phyloP scores from a whole-genome alignment of 2,113 vertebrate species.

The Pelecanus crispus region DNA sequence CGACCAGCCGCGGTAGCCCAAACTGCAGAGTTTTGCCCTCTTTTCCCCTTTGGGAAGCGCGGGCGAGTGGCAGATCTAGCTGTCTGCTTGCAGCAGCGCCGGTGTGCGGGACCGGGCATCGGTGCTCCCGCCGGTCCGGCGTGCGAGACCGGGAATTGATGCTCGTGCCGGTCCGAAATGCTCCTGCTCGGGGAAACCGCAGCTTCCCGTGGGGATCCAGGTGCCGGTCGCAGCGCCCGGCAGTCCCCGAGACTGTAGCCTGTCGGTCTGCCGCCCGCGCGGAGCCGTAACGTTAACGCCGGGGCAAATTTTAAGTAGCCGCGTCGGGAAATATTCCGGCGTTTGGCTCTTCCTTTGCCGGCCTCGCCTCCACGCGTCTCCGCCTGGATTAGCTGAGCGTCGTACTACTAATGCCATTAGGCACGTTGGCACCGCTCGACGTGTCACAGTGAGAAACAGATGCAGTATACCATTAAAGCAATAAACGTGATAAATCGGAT shows the following conservation, averaged over 20 bases:
- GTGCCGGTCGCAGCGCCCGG: rapidly evolving
- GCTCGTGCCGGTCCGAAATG: neutral
- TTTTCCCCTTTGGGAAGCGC: neutral
- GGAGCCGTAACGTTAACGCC: neutral
- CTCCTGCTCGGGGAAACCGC: neutral
- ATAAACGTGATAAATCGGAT: slow-evolving; percentile 56
- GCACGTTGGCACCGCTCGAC: slow-evolving; percentile 36
- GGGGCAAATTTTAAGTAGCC: neutral
- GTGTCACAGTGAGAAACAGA: slow-evolving; percentile 65
- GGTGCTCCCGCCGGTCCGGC: neutral
- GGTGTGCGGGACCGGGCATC: neutral
- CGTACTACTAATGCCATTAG: slow-evolving; percentile 50
- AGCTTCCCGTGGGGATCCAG: neutral
- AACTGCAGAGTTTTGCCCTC: neutral
- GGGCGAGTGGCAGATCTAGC: neutral
- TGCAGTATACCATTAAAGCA: slow-evolving; percentile 50
- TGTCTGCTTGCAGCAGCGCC: neutral
- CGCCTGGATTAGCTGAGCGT: slow-evolving; percentile 32
- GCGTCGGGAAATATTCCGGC: neutral
- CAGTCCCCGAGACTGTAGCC: rapidly evolving
- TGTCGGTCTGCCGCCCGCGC: neutral
- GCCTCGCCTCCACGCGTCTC: neutral
- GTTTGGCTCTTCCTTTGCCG: neutral
- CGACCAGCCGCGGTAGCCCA: neutral
- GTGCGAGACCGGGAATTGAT: rapidly evolving